Conservation (phyloP, 2,888 invertebrate genomes). For the Criorhina ranunculi region DNA sequence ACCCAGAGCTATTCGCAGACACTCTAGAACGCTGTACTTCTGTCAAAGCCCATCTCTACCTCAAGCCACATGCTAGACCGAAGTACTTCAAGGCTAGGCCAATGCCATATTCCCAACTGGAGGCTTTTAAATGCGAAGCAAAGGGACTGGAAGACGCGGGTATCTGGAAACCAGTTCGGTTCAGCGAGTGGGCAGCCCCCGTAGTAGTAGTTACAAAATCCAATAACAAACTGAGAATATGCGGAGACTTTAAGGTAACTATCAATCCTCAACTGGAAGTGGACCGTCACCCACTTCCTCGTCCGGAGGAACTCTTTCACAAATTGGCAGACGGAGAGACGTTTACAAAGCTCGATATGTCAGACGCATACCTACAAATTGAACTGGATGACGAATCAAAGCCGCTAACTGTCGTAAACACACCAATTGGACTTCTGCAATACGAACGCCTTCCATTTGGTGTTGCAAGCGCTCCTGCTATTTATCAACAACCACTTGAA, state of each 20-base stretch:
- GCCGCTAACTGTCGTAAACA: conserved; percentile 61
- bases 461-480: conserved; percentile 57
- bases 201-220: conserved; percentile 80
- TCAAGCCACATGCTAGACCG: conserved; percentile 74
- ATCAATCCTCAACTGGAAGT: too few species aligned
- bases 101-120: conserved; percentile 74
- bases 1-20: too few species aligned
- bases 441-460: conserved; percentile 67
- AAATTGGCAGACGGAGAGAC: too few species aligned
- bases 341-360: too few species aligned
- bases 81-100: conserved; percentile 76
- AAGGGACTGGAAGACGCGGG: conserved; percentile 55
- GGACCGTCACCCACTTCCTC: too few species aligned
- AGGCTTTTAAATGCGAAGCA: too few species aligned
- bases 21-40: too few species aligned
- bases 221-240: too few species aligned
- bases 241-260: too few species aligned
- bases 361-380: too few species aligned
- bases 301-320: too few species aligned
- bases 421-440: conserved; percentile 65
- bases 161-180: conserved; percentile 61
- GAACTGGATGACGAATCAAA: conserved; percentile 57
- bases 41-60: conserved; percentile 60
- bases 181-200: conserved; percentile 81
- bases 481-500: conserved; percentile 62